Base-by-base conservation (phyloP, 1,140 invertebrate genomes). In the Sycophila sp. region DNA sequence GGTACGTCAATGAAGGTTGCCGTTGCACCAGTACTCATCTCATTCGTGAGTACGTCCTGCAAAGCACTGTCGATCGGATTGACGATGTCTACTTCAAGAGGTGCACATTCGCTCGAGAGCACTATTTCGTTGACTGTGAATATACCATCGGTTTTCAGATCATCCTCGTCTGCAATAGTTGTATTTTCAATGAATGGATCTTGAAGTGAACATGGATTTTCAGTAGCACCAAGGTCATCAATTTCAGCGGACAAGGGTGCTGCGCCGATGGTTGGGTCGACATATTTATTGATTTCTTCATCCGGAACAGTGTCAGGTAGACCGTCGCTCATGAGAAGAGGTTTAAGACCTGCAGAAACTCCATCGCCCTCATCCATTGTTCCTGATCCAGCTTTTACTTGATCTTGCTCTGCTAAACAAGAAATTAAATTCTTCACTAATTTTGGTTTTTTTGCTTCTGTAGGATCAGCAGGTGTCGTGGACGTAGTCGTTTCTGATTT, bases 281-380 rank as follows among this genome's bases (percentile, higher is more conserved):
- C 15, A 11, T 63, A 45, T 15, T 59, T 64, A 10, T 47, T 69
- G 34, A 75, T 74, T 10, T 60, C 73, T 58, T 79, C 74, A n/a
- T 73, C 65, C 0, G 77, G 68, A 11, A 79, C 73, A 1, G 73
- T 75, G 28, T 81, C 76, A 0, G 77, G 77, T 13, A 79, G 68
- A 24, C 40, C 71, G 49, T 80, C 77, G 30, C 75, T 79, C 2
- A 53, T 75, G 17, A 56, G 17, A 13, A 19, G 17, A 26, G 68
- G n/a, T n/a, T n/a, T n/a, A n/a, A n/a, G n/a, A n/a, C n/a, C n/a
- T n/a, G n/a, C n/a, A n/a, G n/a, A n/a, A n/a, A n/a, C n/a, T n/a
- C n/a, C n/a, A n/a, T n/a, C n/a, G n/a, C n/a, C n/a, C n/a, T n/a
- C n/a, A n/a, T n/a, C n/a, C n/a, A n/a, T n/a, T n/a, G n/a, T n/a